phyloP scores from a whole-genome alignment of 2,888 invertebrate species.

The Branchinecta sandiegonensis region DNA sequence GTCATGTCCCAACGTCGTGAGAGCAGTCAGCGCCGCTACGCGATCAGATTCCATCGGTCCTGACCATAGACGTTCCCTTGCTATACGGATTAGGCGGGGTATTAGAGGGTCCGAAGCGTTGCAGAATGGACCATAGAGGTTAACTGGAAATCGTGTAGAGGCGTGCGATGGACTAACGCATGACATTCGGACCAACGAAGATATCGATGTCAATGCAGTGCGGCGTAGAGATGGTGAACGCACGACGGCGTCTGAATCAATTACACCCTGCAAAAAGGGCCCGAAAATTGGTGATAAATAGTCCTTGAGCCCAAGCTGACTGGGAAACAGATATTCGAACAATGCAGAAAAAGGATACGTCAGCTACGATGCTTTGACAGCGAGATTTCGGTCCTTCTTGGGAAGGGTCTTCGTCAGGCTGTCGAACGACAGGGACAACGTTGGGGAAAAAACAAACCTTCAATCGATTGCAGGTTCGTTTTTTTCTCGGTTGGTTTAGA shows the following conservation, averaged over 20 bases:
- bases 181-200: not conserved
- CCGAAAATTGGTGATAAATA: too few relatives aligned
- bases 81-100: not conserved
- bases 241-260: not conserved
- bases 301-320: too few relatives aligned
- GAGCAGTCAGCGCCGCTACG: not conserved
- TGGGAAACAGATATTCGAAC: too few relatives aligned
- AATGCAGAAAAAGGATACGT: too few relatives aligned
- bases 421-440: too few relatives aligned
- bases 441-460: too few relatives aligned
- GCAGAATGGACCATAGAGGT: not conserved
- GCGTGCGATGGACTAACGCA: slow-evolving; percentile 10
- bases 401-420: too few relatives aligned
- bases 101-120: not conserved
- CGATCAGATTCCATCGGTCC: not conserved
- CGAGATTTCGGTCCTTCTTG: too few relatives aligned
- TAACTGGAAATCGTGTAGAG: not conserved
- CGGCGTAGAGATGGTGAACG: not conserved
- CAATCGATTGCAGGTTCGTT: too few relatives aligned
- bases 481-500: too few relatives aligned
- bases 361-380: too few relatives aligned
- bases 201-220: not conserved
- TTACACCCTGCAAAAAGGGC: not conserved
- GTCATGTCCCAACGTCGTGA: not conserved
- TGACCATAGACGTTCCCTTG: not conserved